Conservation (phyloP, 2,888 invertebrate species). For the Synanthedon tipuliformis region DNA sequence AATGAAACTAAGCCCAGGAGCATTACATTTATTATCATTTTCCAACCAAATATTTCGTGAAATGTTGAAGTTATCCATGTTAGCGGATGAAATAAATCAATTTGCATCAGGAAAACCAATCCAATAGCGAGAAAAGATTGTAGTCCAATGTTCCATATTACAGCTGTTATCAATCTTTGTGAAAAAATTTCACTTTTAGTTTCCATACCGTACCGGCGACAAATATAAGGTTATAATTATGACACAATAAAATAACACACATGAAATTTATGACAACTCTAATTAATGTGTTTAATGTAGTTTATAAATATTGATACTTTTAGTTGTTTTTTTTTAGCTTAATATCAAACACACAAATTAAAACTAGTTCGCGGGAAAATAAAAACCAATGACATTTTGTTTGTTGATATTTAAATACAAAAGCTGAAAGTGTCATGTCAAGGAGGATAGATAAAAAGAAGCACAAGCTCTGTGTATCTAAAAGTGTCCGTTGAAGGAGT, state of each 20-base stretch:
- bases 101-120: constrained; percentile 70
- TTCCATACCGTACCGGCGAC: constrained; percentile 34
- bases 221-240: constrained; percentile 10
- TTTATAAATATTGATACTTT: neutral
- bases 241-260: too few species aligned
- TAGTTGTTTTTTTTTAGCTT: neutral
- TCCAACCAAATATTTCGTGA: constrained; percentile 68
- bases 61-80: constrained; percentile 74
- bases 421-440: too few species aligned
- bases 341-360: neutral
- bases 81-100: constrained; percentile 73
- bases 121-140: constrained; percentile 63
- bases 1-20: constrained; percentile 74
- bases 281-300: neutral
- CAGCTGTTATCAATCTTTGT: constrained; percentile 71
- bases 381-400: too few species aligned
- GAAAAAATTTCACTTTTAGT: constrained; percentile 68
- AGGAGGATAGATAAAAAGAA: too few species aligned
- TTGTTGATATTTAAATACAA: too few species aligned
- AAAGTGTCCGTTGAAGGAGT: too few species aligned
- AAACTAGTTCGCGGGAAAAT: too few species aligned
- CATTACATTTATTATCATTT: constrained; percentile 75
- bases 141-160: constrained; percentile 70
- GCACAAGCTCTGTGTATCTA: too few species aligned
- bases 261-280: neutral